These are phyloP conservation scores for Euplagia quadripunctaria DNA, from an alignment of 2,888 invertebrate species.

Conservation along the genomic window DNA sequence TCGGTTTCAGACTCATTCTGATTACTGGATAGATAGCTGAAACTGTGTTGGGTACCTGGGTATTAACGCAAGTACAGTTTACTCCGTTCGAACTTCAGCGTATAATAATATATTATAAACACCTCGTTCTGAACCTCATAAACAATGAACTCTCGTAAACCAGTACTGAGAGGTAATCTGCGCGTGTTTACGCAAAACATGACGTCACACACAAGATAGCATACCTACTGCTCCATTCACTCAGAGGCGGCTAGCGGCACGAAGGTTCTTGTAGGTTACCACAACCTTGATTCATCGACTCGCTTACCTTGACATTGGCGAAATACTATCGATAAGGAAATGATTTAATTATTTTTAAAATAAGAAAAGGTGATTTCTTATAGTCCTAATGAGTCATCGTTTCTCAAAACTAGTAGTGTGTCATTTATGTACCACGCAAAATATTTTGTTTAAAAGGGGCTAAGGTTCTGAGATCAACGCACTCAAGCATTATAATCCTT, in stretches of 20 bases:
- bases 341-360: constrained; percentile 5
- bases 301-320: constrained; percentile 55
- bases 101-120: constrained; percentile 5
- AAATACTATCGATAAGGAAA: constrained; percentile 57
- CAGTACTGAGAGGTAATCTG: not conserved
- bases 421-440: not conserved
- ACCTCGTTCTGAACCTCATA: not conserved
- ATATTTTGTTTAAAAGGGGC: no score
- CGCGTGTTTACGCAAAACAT: constrained; percentile 4
- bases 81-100: not conserved
- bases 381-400: not conserved
- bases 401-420: not conserved
- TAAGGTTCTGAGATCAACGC: no score
- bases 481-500: no score
- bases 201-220: constrained; percentile 13
- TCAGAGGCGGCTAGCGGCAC: constrained; percentile 1
- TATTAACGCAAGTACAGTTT: no score
- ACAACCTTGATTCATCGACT: constrained; percentile 36
- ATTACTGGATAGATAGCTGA: no score
- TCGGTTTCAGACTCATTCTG: no score
- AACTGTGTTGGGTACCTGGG: no score
- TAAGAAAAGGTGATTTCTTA: constrained; percentile 5
- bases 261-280: constrained; percentile 12
- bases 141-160: constrained; percentile 10
- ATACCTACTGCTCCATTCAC: constrained; percentile 7